Evolutionary conservation across 2,113 vertebrate genomes (phyloP).

Genomic region (Zootoca vivipara): DNA sequence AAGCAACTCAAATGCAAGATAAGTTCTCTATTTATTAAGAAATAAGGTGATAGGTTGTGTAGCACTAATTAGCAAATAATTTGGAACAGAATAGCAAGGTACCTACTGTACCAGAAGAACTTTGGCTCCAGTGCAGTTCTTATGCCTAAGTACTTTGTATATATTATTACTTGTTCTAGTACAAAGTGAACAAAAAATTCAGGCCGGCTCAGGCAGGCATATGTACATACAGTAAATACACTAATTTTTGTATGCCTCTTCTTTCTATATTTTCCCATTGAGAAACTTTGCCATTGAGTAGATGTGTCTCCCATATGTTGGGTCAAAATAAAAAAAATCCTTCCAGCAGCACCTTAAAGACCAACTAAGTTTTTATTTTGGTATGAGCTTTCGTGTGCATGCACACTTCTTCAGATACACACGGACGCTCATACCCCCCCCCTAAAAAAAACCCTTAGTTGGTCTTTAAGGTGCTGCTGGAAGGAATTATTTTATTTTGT

Average conservation of each 20-base stretch:
- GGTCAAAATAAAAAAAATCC: too few relatives aligned
- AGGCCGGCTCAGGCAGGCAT: background rate
- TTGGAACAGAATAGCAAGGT: background rate
- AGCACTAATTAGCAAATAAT: background rate
- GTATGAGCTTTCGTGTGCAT: too few relatives aligned
- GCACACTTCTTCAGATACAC: too few relatives aligned
- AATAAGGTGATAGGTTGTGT: background rate
- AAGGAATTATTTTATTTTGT: too few relatives aligned
- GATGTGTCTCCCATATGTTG: background rate
- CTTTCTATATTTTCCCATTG: background rate
- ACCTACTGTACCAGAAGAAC: too few relatives aligned
- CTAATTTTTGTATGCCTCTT: background rate
- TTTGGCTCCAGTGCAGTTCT: background rate
- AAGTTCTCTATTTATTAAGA: conserved; percentile 29
- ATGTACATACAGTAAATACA: background rate
- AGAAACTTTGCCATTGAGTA: too few relatives aligned
- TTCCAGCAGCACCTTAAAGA: too few relatives aligned
- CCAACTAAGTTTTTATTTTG: too few relatives aligned
- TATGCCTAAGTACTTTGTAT: background rate
- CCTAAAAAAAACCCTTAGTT: too few relatives aligned
- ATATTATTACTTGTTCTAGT: background rate
- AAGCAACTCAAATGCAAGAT: conserved; percentile 42
- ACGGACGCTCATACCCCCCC: too few relatives aligned
- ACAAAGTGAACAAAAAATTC: background rate
- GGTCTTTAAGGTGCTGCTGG: too few relatives aligned